Evolutionary conservation across 2,888 invertebrate species (phyloP).

Genomic region (Mythimna ferrago): DNA sequence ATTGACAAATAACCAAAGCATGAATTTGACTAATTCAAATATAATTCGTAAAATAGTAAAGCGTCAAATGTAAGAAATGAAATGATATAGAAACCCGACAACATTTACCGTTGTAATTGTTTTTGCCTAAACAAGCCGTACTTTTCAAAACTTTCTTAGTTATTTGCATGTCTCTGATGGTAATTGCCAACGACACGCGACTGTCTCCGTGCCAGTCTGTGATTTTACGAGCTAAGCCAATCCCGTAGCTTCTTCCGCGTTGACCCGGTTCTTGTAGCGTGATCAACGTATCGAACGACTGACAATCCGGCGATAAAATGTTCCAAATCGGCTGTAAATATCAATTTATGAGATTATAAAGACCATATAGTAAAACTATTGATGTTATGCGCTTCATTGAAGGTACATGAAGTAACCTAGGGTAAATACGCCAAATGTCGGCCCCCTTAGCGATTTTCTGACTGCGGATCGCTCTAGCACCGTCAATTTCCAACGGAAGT

Average conservation of each 20-base stretch:
- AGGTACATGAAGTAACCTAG: slow-evolving; percentile 49
- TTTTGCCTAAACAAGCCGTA: slow-evolving; percentile 38
- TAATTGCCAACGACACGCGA: slow-evolving; percentile 62
- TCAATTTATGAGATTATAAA: slow-evolving; percentile 20
- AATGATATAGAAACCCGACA: slow-evolving; percentile 12
- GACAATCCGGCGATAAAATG: slow-evolving; percentile 53
- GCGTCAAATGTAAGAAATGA: not conserved
- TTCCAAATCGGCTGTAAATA: slow-evolving; percentile 35
- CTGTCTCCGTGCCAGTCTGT: slow-evolving; percentile 64
- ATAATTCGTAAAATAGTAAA: slow-evolving; percentile 12
- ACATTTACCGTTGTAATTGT: slow-evolving; percentile 14
- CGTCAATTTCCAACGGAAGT: too few relatives aligned
- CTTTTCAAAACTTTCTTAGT: slow-evolving; percentile 64
- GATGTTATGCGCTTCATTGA: slow-evolving; percentile 62
- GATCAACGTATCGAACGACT: slow-evolving; percentile 41
- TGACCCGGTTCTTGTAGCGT: slow-evolving; percentile 62
- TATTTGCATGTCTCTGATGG: slow-evolving; percentile 62
- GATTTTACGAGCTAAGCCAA: slow-evolving; percentile 59
- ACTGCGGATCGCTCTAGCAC: too few relatives aligned
- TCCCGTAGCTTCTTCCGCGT: slow-evolving; percentile 55
- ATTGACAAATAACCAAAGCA: not conserved
- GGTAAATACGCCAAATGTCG: too few relatives aligned
- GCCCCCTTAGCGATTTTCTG: too few relatives aligned
- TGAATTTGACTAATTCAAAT: not conserved
- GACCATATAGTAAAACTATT: slow-evolving; percentile 3